Base-by-base conservation (phyloP, 2,113 vertebrate species). In the Pseudonaja textilis region DNA sequence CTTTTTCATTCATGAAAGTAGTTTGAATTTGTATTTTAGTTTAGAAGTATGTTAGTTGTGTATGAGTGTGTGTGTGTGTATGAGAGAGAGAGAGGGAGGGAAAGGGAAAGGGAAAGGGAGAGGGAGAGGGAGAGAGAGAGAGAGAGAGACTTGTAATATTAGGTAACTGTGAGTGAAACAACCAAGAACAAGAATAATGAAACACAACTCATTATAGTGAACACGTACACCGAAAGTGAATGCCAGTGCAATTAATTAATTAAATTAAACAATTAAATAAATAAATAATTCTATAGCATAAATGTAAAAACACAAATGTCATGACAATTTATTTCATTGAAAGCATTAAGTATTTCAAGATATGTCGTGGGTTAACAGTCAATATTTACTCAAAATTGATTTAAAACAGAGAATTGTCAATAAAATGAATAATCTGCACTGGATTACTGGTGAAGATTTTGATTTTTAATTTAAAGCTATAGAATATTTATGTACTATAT, bases 401-500 rank as follows among this genome's bases (percentile, higher is more conserved):
- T 39, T 81, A 81, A 81, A 81, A 81, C 20, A 81, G 69, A 81
- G n/a, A 42, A 42, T 39, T 2, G 6, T 81, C 22, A 42, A 81
- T 81, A 20, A 42, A 42, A 42, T 94, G 94, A 94, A 96, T 94
- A 94, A 93, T 47, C 95, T 92, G 93, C 85, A 95, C 23, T 90
- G 3, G 42, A 42, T 3, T 42, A 42, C 4, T 42, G 94, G 92
- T 93, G 95, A 93, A 95, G 95, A 34, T n/a, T 69, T 69, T 69
- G 94, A 94, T 45, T 96, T 96, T 96, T 6, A 14, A 97, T 96
- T 95, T 96, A 96, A 95, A 97, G 91, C 96, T 91, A 34, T 96
- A 95, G 95, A 96, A 93, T 92, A 97, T 97, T 96, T 96, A 96
- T 94, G 92, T 88, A 96, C 96, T 94, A 92, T 89, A 96, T 96